Evolutionary conservation across 1,140 invertebrate genomes (phyloP).

Genomic region (Himalopsyche phryganea): DNA sequence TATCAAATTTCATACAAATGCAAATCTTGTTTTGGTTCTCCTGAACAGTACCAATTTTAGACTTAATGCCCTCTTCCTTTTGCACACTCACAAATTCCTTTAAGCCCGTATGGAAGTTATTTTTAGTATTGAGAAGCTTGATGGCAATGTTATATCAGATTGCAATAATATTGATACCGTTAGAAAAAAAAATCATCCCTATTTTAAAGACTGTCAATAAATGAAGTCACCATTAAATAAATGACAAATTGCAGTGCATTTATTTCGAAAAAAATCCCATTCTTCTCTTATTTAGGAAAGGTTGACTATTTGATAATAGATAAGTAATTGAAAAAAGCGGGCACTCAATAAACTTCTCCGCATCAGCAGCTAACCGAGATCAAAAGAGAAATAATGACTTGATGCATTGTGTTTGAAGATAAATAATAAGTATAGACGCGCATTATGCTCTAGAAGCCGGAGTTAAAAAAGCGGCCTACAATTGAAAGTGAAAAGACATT

Average conservation of each 20-base stretch:
- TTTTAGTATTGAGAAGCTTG: too few species aligned
- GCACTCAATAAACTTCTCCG: slow-evolving; percentile 27
- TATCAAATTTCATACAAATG: too few species aligned
- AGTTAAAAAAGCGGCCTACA: slow-evolving; percentile 22
- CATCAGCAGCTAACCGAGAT: slow-evolving; percentile 21
- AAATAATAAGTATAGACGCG: slow-evolving; percentile 15
- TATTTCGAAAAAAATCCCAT: slow-evolving; percentile 17
- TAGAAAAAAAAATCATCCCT: too few species aligned
- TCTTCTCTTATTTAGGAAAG: slow-evolving; percentile 26
- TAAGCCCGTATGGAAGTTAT: too few species aligned
- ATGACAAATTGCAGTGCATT: slow-evolving; percentile 32
- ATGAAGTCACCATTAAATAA: slow-evolving; percentile 1
- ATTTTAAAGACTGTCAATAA: too few species aligned
- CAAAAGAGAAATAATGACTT: slow-evolving; percentile 25
- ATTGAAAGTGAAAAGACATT: slow-evolving; percentile 34
- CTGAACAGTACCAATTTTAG: too few species aligned
- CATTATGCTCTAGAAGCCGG: slow-evolving; percentile 15
- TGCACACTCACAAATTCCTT: too few species aligned
- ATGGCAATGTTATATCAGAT: too few species aligned
- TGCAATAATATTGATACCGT: too few species aligned
- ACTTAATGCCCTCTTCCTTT: too few species aligned
- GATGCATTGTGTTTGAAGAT: slow-evolving; percentile 13
- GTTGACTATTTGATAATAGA: slow-evolving; percentile 32
- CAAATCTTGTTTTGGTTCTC: too few species aligned
- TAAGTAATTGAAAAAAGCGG: slow-evolving; percentile 33